phyloP scores from a whole-genome alignment of 2,113 vertebrate genomes.

The Haplochromis burtoni region DNA sequence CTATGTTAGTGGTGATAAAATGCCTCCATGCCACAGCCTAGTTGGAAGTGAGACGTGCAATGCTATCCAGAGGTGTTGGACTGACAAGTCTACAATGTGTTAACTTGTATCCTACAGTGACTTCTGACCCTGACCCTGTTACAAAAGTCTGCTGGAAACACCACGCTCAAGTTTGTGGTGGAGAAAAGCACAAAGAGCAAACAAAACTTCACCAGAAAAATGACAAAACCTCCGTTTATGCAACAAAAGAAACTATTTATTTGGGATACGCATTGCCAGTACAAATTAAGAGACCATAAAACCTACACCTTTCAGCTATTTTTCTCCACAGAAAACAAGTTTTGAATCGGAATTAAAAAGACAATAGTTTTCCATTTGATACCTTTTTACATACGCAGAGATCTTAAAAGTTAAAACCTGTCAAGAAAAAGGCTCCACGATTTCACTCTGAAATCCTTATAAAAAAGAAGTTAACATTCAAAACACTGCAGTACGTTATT shows the following conservation, averaged over 20 bases:
- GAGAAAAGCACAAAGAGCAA: neutral
- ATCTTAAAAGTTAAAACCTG: slow-evolving; percentile 82
- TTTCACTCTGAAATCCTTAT: slow-evolving; percentile 73
- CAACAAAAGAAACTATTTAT: slow-evolving; percentile 97
- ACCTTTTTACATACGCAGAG: slow-evolving; percentile 83
- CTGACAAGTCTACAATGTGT: slow-evolving; percentile 49
- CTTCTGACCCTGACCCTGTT: slow-evolving; percentile 52
- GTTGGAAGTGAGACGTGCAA: slow-evolving; percentile 28
- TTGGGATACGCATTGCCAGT: slow-evolving; percentile 95
- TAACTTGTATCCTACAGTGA: slow-evolving; percentile 58
- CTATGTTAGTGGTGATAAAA: slow-evolving; percentile 34
- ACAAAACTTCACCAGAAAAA: neutral
- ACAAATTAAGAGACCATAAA: slow-evolving; percentile 95
- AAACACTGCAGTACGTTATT: slow-evolving; percentile 73
- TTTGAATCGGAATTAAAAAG: slow-evolving; percentile 76
- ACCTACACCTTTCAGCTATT: slow-evolving; percentile 85
- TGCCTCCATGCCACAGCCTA: neutral
- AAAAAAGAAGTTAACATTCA: slow-evolving; percentile 73
- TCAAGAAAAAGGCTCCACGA: slow-evolving; percentile 75
- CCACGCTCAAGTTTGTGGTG: neutral
- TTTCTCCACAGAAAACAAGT: slow-evolving; percentile 84
- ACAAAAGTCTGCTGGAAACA: slow-evolving; percentile 25
- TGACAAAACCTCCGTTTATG: slow-evolving; percentile 58
- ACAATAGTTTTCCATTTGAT: slow-evolving; percentile 74
- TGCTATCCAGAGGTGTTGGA: slow-evolving; percentile 41